Conservation (phyloP, 2,888 invertebrate genomes). For the Apamea crenata region DNA sequence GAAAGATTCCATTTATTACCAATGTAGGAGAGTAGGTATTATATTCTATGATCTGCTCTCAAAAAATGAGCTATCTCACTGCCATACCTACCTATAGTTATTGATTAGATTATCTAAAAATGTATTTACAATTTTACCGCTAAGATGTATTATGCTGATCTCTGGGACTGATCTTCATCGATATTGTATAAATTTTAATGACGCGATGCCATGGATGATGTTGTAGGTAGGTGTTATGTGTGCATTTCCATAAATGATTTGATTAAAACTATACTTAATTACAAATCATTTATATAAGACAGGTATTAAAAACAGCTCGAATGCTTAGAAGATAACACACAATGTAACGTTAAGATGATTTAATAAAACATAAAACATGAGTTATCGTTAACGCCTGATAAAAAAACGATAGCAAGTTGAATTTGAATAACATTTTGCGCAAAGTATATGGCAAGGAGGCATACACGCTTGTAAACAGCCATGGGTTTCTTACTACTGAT, state of each 20-base stretch:
- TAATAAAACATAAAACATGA: neutral
- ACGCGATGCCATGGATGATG: neutral
- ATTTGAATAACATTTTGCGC: constrained; percentile 17
- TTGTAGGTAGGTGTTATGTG: too few species aligned
- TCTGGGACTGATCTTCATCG: too few species aligned
- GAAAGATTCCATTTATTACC: too few species aligned
- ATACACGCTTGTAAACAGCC: neutral
- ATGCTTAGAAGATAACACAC: neutral
- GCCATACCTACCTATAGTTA: too few species aligned
- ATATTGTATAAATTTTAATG: neutral
- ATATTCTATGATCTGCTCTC: neutral
- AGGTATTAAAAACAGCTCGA: neutral
- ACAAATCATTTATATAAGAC: neutral
- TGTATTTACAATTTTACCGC: neutral
- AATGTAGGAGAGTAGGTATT: neutral
- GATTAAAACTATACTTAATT: neutral
- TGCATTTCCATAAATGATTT: neutral
- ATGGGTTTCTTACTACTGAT: neutral
- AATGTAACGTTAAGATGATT: neutral
- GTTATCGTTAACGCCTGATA: constrained; percentile 43
- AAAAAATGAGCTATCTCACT: neutral
- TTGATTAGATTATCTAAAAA: neutral
- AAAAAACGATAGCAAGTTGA: constrained; percentile 22
- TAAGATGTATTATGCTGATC: neutral
- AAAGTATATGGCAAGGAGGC: too few species aligned